Conservation (phyloP, 2,113 vertebrate genomes). For the Lepus americanus region DNA sequence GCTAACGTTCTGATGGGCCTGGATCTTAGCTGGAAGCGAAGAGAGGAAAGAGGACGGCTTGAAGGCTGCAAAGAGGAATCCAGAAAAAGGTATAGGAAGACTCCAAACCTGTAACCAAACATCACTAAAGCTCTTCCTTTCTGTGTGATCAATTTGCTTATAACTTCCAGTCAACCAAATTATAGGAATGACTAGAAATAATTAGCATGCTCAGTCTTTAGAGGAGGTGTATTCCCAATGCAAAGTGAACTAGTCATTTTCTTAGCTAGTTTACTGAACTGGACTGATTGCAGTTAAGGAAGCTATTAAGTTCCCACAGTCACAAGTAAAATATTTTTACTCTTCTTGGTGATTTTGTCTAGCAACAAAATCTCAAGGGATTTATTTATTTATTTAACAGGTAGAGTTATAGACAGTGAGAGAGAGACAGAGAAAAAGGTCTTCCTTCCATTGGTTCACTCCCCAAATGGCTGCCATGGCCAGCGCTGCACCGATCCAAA, state of each 20-base stretch:
- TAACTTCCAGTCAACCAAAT: slow-evolving; percentile 39
- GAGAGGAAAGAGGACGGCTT: background rate
- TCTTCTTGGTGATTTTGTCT: slow-evolving; percentile 34
- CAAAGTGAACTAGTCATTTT: slow-evolving; percentile 49
- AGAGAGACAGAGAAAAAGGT: no score
- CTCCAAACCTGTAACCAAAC: background rate
- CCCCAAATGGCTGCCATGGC: no score
- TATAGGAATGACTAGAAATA: slow-evolving; percentile 30
- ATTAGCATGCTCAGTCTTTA: background rate
- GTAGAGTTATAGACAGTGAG: no score
- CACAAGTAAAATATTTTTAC: slow-evolving; percentile 45
- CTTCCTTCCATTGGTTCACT: no score
- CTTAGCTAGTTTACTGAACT: background rate
- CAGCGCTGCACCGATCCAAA: no score
- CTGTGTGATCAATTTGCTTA: background rate
- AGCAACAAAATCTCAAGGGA: background rate
- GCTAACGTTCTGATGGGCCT: background rate
- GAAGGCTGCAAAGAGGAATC: background rate
- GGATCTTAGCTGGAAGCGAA: slow-evolving; percentile 1
- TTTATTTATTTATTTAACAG: background rate
- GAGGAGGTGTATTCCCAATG: slow-evolving; percentile 33
- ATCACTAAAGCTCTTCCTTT: slow-evolving; percentile 13
- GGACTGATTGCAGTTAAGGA: slow-evolving; percentile 16
- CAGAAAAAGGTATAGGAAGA: background rate
- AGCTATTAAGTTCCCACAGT: slow-evolving; percentile 23